Evolutionary conservation across 1,140 invertebrate species (phyloP), one percentile per base, ranked within the genome.

Genomic region (Temnothorax nylanderi): DNA sequence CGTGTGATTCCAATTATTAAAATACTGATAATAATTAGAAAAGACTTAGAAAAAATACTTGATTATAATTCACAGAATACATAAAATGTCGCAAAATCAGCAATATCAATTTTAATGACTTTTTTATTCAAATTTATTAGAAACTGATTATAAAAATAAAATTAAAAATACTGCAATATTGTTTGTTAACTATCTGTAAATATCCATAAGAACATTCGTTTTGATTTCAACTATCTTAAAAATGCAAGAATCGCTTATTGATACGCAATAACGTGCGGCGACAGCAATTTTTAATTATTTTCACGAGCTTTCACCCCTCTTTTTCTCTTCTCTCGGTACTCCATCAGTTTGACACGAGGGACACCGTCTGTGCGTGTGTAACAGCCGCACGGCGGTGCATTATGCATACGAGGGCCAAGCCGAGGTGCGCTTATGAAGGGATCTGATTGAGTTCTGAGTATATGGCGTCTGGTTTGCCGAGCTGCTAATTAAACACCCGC

Each of bases 391-490:
- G 90, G 64, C 90, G 90, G 92, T 90, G 88, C 93, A 95, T 94
- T 95, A 95, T 95, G 94, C 94, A 95, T 94, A 94, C 94, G 91
- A 93, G 91, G 78, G 34, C 65, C 86, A 34, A 65, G 81, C 62
- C 87, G 91, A 90, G 91, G 92, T 89, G 91, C 89, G 92, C 93
- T 94, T 95, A 95, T 95, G 94, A 95, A 95, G 92, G 94, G 94
- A 95, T 95, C 94, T 95, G 94, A 95, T 95, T 95, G 94, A 95
- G 94, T 95, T 95, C 94, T 95, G 94, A 94, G 94, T 95, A 95
- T 92, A 93, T 95, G 94, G 94, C 94, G 93, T 94, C 92, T 94
- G 94, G 93, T 94, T 93, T 94, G 93, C 92, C 92, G 90, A 94
- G 93, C 93, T 94, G 94, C 94, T 95, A 95, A 95, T 95, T 95